Evolutionary conservation across 2,888 invertebrate genomes (phyloP).

Genomic region (Megastigmus dorsalis): DNA sequence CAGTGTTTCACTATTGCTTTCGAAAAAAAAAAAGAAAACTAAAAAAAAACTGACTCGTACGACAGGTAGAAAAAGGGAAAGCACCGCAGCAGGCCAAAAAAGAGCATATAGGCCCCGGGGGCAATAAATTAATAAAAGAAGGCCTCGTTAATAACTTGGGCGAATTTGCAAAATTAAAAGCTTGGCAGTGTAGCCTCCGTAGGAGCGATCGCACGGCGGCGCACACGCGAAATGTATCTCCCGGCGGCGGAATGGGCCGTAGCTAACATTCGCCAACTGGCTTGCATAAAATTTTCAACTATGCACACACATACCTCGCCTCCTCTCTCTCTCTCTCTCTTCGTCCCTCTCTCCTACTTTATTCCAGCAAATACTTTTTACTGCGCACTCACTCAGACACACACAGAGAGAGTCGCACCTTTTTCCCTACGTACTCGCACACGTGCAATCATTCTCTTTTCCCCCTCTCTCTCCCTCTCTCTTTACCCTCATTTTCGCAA

Average conservation of each 20-base stretch:
- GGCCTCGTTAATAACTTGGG: constrained; percentile 11
- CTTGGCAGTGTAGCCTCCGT: no score
- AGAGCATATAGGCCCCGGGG: no score
- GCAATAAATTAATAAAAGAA: neutral
- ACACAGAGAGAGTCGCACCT: no score
- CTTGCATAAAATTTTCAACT: constrained; percentile 36
- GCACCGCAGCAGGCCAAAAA: no score
- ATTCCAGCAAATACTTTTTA: constrained; percentile 20
- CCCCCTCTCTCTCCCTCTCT: neutral
- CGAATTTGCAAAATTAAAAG: constrained; percentile 21
- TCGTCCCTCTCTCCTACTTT: neutral
- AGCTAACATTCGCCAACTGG: neutral
- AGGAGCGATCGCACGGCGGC: neutral
- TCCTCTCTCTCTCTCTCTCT: no score
- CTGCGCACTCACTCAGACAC: neutral
- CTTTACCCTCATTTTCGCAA: constrained; percentile 20
- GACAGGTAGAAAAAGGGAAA: no score
- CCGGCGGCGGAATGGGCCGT: neutral
- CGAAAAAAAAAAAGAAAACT: neutral
- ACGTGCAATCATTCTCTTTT: neutral
- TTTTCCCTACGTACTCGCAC: constrained; percentile 10
- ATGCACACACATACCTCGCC: no score
- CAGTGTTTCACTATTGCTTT: no score
- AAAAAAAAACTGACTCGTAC: no score
- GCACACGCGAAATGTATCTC: neutral